Evolutionary conservation across 2,888 invertebrate species (phyloP).

Genomic region (Holacanthella duospinosa): DNA sequence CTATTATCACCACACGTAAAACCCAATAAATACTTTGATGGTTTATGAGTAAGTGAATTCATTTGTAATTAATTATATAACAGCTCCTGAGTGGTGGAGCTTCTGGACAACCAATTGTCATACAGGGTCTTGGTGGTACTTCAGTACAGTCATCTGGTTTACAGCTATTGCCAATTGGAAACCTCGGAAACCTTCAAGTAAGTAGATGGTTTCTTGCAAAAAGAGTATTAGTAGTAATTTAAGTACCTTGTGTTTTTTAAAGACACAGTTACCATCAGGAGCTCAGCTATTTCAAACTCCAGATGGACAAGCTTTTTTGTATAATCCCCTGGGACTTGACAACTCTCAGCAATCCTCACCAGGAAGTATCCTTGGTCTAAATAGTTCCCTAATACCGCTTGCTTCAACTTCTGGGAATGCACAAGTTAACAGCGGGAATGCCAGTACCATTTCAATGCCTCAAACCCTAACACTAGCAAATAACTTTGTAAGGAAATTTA

Average conservation of each 20-base stretch:
- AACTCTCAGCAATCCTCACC: constrained; percentile 48
- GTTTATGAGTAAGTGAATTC: too few relatives aligned
- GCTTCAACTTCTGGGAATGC: constrained; percentile 43
- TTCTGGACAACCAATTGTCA: constrained; percentile 26
- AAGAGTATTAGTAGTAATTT: neutral
- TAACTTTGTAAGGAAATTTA: constrained; percentile 57
- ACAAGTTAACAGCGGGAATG: constrained; percentile 41
- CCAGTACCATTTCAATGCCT: constrained; percentile 44
- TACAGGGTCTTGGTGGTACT: constrained; percentile 18
- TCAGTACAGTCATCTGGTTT: constrained; percentile 17
- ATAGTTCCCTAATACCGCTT: constrained; percentile 65
- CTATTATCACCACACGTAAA: neutral
- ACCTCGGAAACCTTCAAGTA: constrained; percentile 28
- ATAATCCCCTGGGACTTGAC: constrained; percentile 62
- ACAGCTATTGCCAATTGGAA: constrained; percentile 32
- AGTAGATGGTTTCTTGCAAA: neutral
- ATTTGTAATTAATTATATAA: too few relatives aligned
- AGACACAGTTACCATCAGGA: constrained; percentile 48
- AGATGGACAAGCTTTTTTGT: constrained; percentile 84
- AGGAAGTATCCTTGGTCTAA: constrained; percentile 43
- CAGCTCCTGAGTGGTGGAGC: neutral
- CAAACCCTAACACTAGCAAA: constrained; percentile 51
- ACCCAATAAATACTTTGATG: too few relatives aligned
- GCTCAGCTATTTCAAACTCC: constrained; percentile 80
- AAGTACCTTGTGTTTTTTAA: neutral